Evolutionary conservation across 1,140 invertebrate genomes (phyloP).

Genomic region (Zaprionus davidi): DNA sequence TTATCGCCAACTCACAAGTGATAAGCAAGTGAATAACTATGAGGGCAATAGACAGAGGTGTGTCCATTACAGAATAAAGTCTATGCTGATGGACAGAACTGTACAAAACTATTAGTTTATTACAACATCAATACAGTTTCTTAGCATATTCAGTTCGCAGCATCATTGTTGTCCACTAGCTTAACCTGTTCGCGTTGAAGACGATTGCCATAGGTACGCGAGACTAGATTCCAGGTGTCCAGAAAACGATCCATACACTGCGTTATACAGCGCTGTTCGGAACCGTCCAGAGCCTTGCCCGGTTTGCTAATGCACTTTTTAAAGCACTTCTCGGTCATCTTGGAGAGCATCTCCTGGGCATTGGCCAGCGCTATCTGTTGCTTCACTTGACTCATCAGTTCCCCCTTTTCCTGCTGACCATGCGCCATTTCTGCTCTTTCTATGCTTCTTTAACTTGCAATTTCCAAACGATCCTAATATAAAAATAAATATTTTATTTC

Average conservation of each 20-base stretch:
- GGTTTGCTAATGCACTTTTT: constrained; percentile 97
- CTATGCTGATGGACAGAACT: neutral
- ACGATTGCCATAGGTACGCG: constrained; percentile 92
- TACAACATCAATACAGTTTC: neutral
- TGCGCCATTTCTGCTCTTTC: constrained; percentile 35
- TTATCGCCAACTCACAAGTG: constrained; percentile 42
- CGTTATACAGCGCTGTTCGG: constrained; percentile 97
- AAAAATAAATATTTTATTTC: neutral
- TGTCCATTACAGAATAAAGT: constrained; percentile 5
- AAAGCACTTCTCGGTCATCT: constrained; percentile 99
- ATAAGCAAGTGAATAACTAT: constrained; percentile 36
- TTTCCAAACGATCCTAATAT: constrained; percentile 21
- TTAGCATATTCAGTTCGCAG: constrained; percentile 25
- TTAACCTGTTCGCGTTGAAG: constrained; percentile 88
- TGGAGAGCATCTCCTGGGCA: constrained; percentile 96
- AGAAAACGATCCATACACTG: constrained; percentile 99
- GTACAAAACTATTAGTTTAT: neutral
- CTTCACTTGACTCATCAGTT: constrained; percentile 97
- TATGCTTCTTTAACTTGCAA: constrained; percentile 22
- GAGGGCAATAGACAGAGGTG: neutral
- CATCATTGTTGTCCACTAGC: constrained; percentile 4
- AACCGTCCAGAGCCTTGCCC: constrained; percentile 93
- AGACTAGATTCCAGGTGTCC: constrained; percentile 96
- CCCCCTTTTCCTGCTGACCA: constrained; percentile 89
- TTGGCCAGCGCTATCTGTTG: constrained; percentile 97